Evolutionary conservation across 2,797 vertebrate species (phyloP).

Genomic region (Cacajao melanocephalus): DNA sequence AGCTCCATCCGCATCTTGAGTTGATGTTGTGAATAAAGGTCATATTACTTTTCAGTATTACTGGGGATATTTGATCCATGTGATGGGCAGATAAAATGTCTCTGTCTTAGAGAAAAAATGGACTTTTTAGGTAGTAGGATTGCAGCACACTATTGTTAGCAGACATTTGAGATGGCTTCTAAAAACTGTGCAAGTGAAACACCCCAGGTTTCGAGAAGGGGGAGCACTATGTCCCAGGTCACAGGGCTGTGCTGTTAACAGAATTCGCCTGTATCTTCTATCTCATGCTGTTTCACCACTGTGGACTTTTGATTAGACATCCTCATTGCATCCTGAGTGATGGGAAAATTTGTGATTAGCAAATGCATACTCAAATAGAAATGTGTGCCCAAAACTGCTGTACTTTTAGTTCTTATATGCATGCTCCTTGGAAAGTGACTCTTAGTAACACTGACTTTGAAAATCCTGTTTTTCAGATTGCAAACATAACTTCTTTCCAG

Average conservation of each 20-base stretch:
- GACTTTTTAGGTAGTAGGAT: background rate
- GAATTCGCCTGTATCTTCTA: background rate
- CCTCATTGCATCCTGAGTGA: no score
- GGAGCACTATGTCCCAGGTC: accelerated
- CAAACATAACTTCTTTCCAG: background rate
- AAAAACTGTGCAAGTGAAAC: background rate
- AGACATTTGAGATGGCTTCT: background rate
- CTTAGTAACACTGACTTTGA: background rate
- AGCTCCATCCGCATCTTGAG: background rate
- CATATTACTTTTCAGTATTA: background rate
- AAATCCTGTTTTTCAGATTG: background rate
- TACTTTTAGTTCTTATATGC: accelerated
- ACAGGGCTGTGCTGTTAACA: background rate
- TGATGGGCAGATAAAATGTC: background rate
- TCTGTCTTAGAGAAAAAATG: background rate
- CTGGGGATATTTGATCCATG: background rate
- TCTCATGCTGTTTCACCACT: background rate
- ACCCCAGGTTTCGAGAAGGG: background rate
- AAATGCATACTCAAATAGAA: background rate
- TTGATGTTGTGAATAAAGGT: background rate
- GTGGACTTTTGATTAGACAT: background rate
- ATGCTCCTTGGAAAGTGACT: background rate
- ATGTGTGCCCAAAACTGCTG: background rate
- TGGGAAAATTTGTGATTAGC: background rate
- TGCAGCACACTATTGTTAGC: background rate